A percentile compares a stretch with the other conserved stretches of the same genome.
phyloP scores from a whole-genome alignment of 2,113 vertebrate species.

The Coracopsis vasa region DNA sequence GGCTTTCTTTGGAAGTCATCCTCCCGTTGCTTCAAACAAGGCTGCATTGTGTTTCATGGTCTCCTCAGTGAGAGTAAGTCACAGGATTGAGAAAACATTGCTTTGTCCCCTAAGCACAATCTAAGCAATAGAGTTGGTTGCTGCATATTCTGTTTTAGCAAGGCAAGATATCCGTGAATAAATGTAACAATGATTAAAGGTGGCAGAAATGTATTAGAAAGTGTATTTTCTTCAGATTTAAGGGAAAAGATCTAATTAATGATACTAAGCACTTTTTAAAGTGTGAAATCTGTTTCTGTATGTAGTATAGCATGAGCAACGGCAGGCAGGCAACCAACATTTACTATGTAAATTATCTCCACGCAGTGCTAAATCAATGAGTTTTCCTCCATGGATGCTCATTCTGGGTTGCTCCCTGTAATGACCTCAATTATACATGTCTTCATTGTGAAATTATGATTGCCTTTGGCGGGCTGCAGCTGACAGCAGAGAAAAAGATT shows the following conservation, averaged over 20 bases:
- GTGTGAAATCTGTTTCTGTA: background rate
- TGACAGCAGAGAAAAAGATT: constrained; percentile 55
- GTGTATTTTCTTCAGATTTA: constrained; percentile 6
- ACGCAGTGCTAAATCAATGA: constrained; percentile 28
- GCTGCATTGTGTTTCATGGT: background rate
- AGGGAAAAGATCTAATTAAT: constrained; percentile 37
- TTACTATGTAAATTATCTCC: constrained; percentile 46
- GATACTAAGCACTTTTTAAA: background rate
- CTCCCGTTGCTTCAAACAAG: background rate
- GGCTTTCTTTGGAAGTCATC: background rate
- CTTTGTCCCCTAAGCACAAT: background rate
- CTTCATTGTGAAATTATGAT: constrained; percentile 70
- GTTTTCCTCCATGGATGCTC: constrained; percentile 47
- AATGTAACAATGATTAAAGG: background rate
- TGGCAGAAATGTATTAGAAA: background rate
- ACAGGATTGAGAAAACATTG: background rate
- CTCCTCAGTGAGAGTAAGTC: background rate
- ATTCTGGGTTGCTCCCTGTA: constrained; percentile 55
- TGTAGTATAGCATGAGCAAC: background rate
- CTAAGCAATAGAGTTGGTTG: background rate
- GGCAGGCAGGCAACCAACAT: background rate
- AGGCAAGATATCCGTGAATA: background rate
- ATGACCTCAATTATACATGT: constrained; percentile 73
- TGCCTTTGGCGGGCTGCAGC: constrained; percentile 58
- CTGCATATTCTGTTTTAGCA: background rate